Evolutionary conservation across 2,797 vertebrate species (phyloP).

Genomic region (Acipenser transmontanus): DNA sequence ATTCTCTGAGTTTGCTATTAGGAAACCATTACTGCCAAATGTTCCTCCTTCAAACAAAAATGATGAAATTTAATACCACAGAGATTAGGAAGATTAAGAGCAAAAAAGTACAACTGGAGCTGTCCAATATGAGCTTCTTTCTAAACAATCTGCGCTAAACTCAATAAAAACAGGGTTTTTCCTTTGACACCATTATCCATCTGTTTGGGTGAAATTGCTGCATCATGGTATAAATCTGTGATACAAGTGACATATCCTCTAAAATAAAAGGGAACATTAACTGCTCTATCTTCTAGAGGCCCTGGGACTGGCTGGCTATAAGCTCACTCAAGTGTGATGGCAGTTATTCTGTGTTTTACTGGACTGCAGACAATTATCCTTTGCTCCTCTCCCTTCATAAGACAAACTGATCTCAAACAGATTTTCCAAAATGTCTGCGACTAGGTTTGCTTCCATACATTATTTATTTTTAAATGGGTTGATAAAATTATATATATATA

Average conservation of each 20-base stretch:
- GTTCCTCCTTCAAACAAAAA: constrained; percentile 99
- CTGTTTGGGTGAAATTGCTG: constrained; percentile 99
- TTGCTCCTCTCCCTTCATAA: constrained; percentile 98
- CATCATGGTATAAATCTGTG: constrained; percentile 99
- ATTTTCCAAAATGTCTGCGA: constrained; percentile 99
- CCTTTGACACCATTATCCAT: constrained; percentile 99
- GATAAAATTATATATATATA: constrained; percentile 59
- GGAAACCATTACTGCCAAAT: constrained; percentile 98
- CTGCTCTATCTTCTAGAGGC: constrained; percentile 99
- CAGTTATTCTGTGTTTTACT: constrained; percentile 99
- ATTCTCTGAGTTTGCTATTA: constrained; percentile 98
- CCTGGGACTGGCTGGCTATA: constrained; percentile 98
- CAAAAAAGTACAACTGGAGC: constrained; percentile 78
- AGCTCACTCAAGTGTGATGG: constrained; percentile 99
- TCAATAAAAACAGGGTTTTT: constrained; percentile 94
- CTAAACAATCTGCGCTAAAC: constrained; percentile 97
- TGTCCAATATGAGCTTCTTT: constrained; percentile 84
- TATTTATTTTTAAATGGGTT: constrained; percentile 98
- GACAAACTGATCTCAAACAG: constrained; percentile 99
- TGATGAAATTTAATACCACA: constrained; percentile 99
- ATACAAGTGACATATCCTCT: constrained; percentile 99
- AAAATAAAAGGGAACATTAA: constrained; percentile 99
- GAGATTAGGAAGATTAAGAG: constrained; percentile 99
- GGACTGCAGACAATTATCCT: constrained; percentile 99
- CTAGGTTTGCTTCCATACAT: constrained; percentile 99